These are phyloP conservation scores for Acropternis orthonyx DNA, from an alignment of 2,797 vertebrate genomes.

Conservation along the genomic window DNA sequence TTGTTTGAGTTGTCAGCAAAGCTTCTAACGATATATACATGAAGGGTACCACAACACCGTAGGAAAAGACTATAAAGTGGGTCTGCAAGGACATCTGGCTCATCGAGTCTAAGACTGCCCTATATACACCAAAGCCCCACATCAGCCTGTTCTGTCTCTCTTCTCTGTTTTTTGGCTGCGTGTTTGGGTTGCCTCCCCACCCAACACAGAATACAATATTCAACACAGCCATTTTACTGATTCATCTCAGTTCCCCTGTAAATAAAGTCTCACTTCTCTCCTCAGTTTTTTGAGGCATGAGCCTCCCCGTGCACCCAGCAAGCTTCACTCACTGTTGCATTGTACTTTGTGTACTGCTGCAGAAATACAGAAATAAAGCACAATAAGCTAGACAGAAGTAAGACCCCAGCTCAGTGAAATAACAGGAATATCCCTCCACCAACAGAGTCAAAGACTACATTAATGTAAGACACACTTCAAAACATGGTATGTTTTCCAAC, in stretches of 20 bases:
- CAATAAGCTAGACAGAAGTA: neutral
- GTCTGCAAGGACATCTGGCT: neutral
- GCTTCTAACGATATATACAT: neutral
- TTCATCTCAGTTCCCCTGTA: neutral
- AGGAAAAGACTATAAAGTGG: neutral
- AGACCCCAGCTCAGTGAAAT: fast-evolving
- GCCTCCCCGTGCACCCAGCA: neutral
- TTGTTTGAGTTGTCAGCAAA: neutral
- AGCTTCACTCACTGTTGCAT: neutral
- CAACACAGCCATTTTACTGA: neutral
- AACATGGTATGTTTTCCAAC: fast-evolving
- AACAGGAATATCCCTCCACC: neutral
- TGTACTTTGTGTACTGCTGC: neutral
- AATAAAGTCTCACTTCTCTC: neutral
- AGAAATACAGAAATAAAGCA: neutral
- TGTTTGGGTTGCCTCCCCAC: neutral
- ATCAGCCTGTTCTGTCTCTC: neutral
- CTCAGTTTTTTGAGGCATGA: neutral
- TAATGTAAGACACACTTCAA: neutral
- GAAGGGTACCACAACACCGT: neutral
- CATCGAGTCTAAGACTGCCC: neutral
- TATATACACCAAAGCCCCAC: neutral
- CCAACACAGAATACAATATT: neutral
- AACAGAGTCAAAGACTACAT: neutral
- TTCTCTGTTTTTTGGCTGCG: neutral